Evolutionary conservation across 1,140 invertebrate genomes (phyloP).

Genomic region (Aphis craccivora): DNA sequence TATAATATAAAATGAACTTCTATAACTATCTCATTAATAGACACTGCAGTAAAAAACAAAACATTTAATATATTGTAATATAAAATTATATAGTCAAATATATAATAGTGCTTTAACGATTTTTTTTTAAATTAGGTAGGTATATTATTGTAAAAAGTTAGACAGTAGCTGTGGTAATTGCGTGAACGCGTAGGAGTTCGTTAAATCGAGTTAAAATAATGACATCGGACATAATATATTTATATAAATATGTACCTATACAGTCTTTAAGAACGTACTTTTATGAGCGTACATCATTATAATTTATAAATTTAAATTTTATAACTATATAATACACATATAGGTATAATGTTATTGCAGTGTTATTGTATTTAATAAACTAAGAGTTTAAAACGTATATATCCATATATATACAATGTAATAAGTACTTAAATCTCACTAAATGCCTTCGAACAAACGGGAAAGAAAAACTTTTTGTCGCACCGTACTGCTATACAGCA

Average conservation of each 20-base stretch:
- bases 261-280: not conserved
- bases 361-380: not conserved
- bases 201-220: not conserved
- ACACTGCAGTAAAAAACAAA: not conserved
- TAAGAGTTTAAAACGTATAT: too few species aligned
- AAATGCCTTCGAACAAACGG: too few species aligned
- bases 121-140: not conserved
- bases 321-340: too few species aligned
- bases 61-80: not conserved
- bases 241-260: not conserved
- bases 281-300: not conserved
- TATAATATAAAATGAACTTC: not conserved
- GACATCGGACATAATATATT: not conserved
- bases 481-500: not conserved
- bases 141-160: not conserved
- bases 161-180: not conserved
- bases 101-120: not conserved
- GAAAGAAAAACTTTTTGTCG: not conserved
- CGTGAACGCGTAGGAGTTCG: not conserved
- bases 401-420: too few species aligned
- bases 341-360: not conserved
- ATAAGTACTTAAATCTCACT: too few species aligned
- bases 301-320: not conserved
- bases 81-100: too few species aligned
- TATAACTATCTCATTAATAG: not conserved